Evolutionary conservation across 2,797 vertebrate species (phyloP), one percentile per base, ranked within the genome.

Genomic region (Sebastes matsubarae): DNA sequence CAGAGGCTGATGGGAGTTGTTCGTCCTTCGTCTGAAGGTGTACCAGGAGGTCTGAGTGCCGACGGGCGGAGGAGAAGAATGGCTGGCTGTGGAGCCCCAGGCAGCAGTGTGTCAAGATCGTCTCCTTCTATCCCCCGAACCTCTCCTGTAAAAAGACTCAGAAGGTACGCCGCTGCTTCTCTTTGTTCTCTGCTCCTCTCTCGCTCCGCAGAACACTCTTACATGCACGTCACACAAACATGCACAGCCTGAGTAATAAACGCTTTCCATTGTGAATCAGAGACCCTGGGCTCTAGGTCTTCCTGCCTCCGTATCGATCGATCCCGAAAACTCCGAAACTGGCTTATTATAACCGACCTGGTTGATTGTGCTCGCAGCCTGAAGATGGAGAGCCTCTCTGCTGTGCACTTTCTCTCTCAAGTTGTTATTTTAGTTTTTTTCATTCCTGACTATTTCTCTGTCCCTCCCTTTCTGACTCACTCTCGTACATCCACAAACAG

Each of bases 11-110:
- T 81, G 80, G 87, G 82, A 86, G 55, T 81, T 81, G 75, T 86
- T 92, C 60, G 16, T 91, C 68, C 65, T 75, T 72, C 76, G 68
- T 91, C 82, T 72, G 32, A 92, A 99, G 98, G 81, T 99, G 98
- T 75, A 97, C 97, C 85, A 97, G 96, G 94, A 97, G 94, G 89
- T 94, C 94, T 1, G 96, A 97, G 79, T 99, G 98, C 93, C 91
- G 81, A 4, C 93, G 96, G 81, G 97, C 98, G 0, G 93, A 95
- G 81, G 96, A 97, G 90, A 94, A 94, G 57, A 96, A 97, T 73
- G 96, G 97, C 79, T 99, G 98, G 98, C 92, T 99, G 24, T 99
- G 97, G 98, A 99, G 98, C 93, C 97, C 97, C 10, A 87, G 57
- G 50, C 95, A 97, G 77, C 88, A 95, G 30, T 99, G 98, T 57